A percentile compares a stretch with the other conserved stretches of the same genome.
These are phyloP conservation scores for Galagoides demidoff DNA, from an alignment of 2,797 vertebrate species.

Conservation along the genomic window DNA sequence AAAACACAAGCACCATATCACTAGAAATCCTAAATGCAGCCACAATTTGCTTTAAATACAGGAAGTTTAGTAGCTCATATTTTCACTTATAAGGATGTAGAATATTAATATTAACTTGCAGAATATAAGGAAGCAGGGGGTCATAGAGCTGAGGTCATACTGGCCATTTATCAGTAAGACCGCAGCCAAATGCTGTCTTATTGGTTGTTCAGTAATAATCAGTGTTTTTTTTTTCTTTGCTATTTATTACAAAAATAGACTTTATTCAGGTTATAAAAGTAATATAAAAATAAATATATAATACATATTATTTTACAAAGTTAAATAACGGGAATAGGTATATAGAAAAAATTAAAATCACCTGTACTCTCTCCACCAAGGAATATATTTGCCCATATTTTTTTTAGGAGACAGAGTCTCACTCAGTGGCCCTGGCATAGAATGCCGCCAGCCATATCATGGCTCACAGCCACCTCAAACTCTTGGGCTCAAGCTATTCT, in stretches of 20 bases:
- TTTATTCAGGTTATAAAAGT: conserved; percentile 42
- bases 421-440: no score
- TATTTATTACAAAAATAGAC: not conserved
- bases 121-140: not conserved
- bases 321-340: not conserved
- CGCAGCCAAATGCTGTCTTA: not conserved
- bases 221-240: not conserved
- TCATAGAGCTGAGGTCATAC: not conserved
- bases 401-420: no score
- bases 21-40: not conserved
- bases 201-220: not conserved
- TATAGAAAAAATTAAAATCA: not conserved
- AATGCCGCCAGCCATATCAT: no score
- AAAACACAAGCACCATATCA: not conserved
- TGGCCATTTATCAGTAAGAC: not conserved
- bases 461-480: no score
- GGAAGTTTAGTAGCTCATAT: not conserved
- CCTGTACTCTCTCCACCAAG: not conserved
- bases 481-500: no score
- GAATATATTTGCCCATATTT: not conserved
- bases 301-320: conserved; percentile 1
- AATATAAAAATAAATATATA: conserved; percentile 33
- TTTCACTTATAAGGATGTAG: conserved; percentile 2
- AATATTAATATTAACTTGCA: conserved; percentile 22
- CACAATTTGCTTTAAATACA: conserved; percentile 22